Percentiles rank a stretch among this genome's conserved stretches.
Conservation (phyloP, 1,140 invertebrate genomes). For the Pectinophora gossypiella region DNA sequence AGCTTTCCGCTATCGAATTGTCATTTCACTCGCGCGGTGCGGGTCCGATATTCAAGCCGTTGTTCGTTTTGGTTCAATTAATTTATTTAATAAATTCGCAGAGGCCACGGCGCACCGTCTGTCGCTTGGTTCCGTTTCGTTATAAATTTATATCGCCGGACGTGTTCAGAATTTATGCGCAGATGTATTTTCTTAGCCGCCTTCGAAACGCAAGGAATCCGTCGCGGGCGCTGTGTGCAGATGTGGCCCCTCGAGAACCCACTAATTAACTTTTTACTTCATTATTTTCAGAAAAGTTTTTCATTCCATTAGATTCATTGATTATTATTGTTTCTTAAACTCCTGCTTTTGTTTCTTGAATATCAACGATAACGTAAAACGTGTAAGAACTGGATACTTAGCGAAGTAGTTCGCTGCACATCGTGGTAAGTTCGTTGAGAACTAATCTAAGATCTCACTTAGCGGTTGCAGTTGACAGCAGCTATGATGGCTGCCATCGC, state of each 20-base stretch:
- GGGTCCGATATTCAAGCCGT: conserved; percentile 37
- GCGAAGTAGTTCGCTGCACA: no score
- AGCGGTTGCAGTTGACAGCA: conserved; percentile 40
- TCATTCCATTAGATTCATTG: no score
- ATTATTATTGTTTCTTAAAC: no score
- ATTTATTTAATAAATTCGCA: conserved; percentile 65
- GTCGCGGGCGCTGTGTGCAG: not conserved
- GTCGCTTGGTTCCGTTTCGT: conserved; percentile 37
- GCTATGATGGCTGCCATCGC: conserved; percentile 37
- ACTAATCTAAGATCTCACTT: conserved; percentile 41
- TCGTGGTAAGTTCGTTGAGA: conserved; percentile 19
- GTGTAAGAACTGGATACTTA: no score
- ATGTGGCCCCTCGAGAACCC: not conserved
- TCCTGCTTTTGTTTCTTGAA: no score
- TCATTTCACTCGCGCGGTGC: not conserved
- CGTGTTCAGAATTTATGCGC: not conserved
- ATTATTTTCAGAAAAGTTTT: no score
- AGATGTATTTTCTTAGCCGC: not conserved
- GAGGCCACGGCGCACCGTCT: conserved; percentile 40
- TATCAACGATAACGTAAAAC: no score
- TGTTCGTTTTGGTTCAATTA: conserved; percentile 58
- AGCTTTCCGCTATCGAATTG: not conserved
- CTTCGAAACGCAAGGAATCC: not conserved
- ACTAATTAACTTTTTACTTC: not conserved
- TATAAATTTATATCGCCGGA: conserved; percentile 57